Base-by-base conservation (phyloP, 2,113 vertebrate genomes). In the Sterrhoptilus dennistouni region DNA sequence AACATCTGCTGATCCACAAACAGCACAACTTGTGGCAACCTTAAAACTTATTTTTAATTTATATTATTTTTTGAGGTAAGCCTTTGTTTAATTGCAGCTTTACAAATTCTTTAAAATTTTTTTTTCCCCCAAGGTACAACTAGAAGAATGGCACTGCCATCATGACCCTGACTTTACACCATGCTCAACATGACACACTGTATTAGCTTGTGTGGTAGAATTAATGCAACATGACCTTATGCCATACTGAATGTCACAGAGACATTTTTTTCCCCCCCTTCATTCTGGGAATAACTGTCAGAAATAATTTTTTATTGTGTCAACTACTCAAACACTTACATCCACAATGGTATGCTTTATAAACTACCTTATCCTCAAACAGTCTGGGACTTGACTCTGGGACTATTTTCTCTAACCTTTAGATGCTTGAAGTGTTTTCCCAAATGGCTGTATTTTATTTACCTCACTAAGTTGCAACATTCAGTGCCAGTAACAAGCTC, bases 221-320 rank as follows among this genome's bases (percentile, higher is more conserved):
- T 69, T 91, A 93, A 83, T 54, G 22, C 1, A 19, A 85, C 16
- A 24, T 70, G 87, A 85, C 59, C 84, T 91, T 54, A 72, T 76
- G 74, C 54, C 50, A 47, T 59, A 59, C n/a, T 66, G 63, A 87
- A 91, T 90, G 66, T 63, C 82, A 78, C 7, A 89, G 49, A n/a
- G 61, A 81, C 11, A 35, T 56, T 68, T 68, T 59, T 59, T 31
- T 9, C 0, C 5, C 8, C 25, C 24, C 4, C 31, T 40, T 63
- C 49, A 49, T 72, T 76, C 42, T 33, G 78, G 31, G 11, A 85
- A 91, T 91, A 89, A 36, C 49, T 85, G 81, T 83, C 84, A 90
- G 35, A 91, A 93, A 93, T 35, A 3, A 49, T 87, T 91, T 87
- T 93, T 93, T 78, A 33, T 57, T 91, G n/a, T 84, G 78, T 93